Percentiles rank a stretch among this genome's conserved stretches.
Conservation (phyloP, 2,113 vertebrate species). For the Amblyopsis rosae region DNA sequence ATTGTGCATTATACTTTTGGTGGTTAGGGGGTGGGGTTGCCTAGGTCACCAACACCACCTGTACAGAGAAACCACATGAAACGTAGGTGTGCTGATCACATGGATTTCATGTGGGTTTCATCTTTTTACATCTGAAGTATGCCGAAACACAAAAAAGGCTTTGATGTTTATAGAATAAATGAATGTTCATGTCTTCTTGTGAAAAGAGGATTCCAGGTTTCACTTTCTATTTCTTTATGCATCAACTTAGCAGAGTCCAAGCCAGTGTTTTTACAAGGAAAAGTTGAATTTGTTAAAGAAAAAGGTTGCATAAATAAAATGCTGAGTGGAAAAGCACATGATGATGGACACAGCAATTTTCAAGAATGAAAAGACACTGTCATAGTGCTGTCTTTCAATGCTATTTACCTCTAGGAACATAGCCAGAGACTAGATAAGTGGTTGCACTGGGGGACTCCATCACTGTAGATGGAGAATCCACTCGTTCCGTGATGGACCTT, state of each 20-base stretch:
- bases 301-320: constrained; percentile 48
- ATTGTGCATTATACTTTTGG: too few relatives aligned
- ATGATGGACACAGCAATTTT: constrained; percentile 38
- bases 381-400: constrained; percentile 54
- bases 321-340: constrained; percentile 37
- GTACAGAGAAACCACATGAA: too few relatives aligned
- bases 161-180: neutral
- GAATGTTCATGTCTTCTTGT: constrained; percentile 24
- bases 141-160: too few relatives aligned
- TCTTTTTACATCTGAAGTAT: too few relatives aligned
- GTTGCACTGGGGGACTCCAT: constrained; percentile 35
- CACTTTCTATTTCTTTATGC: constrained; percentile 11
- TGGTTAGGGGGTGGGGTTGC: too few relatives aligned
- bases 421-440: constrained; percentile 32
- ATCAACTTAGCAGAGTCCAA: constrained; percentile 20
- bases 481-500: constrained; percentile 12
- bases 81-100: too few relatives aligned
- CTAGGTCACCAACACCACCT: too few relatives aligned
- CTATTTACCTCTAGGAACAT: constrained; percentile 37
- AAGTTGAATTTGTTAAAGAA: constrained; percentile 2
- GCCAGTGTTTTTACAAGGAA: constrained; percentile 40
- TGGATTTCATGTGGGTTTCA: too few relatives aligned
- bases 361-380: constrained; percentile 49
- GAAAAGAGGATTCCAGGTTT: constrained; percentile 14
- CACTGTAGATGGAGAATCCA: constrained; percentile 10